phyloP scores from a whole-genome alignment of 30 jellyfish, hydroid and myxozoan genomes.

The Cassiopea andromeda region DNA sequence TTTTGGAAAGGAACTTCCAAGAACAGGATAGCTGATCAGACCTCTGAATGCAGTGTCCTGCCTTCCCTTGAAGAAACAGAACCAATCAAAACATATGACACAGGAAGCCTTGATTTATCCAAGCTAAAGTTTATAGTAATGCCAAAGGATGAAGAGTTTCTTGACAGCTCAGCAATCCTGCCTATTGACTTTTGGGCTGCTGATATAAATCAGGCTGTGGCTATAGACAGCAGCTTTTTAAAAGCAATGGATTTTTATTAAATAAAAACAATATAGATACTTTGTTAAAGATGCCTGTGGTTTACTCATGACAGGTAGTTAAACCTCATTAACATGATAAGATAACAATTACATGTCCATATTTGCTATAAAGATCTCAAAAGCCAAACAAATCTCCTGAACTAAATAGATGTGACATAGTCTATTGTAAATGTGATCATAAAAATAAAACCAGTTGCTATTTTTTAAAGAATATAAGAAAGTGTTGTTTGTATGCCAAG shows the following conservation, averaged over 20 bases:
- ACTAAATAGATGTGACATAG: no score
- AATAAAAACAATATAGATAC: neutral
- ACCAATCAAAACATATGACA: neutral
- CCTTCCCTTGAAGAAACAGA: neutral
- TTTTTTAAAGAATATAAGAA: no score
- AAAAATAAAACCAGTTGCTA: no score
- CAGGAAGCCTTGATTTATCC: neutral
- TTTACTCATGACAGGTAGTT: neutral
- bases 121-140: slow-evolving; percentile 52
- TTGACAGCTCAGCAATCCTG: slow-evolving; percentile 12
- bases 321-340: neutral
- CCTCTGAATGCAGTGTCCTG: neutral
- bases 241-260: neutral
- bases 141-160: slow-evolving; percentile 59
- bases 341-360: neutral
- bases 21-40: neutral
- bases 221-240: neutral
- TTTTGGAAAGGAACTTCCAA: neutral
- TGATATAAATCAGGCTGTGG: neutral
- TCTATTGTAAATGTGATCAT: no score
- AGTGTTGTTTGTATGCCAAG: no score
- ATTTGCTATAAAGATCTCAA: neutral
- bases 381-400: no score
- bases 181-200: slow-evolving; percentile 46
- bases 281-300: neutral